These are phyloP conservation scores for Rhyacophila evoluta DNA, from an alignment of 2,888 invertebrate species.

Conservation along the genomic window DNA sequence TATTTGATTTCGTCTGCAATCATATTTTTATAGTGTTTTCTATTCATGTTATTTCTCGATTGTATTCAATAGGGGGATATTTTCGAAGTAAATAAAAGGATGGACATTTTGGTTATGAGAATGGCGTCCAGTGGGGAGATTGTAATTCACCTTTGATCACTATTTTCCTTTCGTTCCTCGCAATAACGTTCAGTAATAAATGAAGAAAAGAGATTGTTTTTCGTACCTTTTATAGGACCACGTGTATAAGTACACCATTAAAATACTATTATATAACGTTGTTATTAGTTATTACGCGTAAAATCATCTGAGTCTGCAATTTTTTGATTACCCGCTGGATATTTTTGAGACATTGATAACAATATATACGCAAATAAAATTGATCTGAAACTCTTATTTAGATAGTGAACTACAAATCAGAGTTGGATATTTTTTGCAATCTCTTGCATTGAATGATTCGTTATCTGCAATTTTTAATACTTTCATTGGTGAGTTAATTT, in stretches of 20 bases:
- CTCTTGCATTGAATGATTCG: no score
- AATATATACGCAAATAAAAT: no score
- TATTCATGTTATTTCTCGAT: background rate
- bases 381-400: no score
- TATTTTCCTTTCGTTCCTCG: background rate
- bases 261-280: background rate
- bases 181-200: background rate
- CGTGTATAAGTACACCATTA: background rate
- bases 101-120: conserved; percentile 11
- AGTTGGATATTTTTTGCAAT: no score
- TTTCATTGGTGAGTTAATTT: no score
- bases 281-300: background rate
- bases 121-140: background rate
- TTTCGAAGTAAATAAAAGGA: background rate
- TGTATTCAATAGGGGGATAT: background rate
- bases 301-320: no score
- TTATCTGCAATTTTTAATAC: no score
- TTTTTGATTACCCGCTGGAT: no score
- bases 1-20: no score
- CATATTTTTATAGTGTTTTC: background rate
- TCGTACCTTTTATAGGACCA: background rate
- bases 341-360: no score
- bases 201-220: background rate
- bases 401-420: no score
- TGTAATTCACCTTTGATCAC: conserved; percentile 22